phyloP scores from a whole-genome alignment of 2,113 vertebrate genomes.

The Crotalus viridis region DNA sequence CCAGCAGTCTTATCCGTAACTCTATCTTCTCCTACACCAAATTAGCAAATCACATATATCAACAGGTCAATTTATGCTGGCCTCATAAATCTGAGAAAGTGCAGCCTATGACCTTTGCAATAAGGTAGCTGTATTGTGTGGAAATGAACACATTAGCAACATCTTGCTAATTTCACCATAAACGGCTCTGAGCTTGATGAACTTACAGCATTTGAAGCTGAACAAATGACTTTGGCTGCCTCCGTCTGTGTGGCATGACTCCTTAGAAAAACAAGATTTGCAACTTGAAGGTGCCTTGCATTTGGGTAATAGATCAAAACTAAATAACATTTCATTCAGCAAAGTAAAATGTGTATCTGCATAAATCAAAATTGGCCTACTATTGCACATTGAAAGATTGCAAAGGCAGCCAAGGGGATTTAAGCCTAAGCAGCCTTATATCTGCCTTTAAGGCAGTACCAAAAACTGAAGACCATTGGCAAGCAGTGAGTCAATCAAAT shows the following conservation, averaged over 20 bases:
- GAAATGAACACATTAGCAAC: constrained; percentile 41
- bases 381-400: constrained; percentile 30
- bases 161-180: constrained; percentile 54
- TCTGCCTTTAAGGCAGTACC: background rate
- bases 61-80: constrained; percentile 42
- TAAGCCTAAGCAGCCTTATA: background rate
- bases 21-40: background rate
- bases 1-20: constrained; percentile 24
- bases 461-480: background rate
- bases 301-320: constrained; percentile 58
- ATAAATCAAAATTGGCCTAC: constrained; percentile 55
- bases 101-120: constrained; percentile 28
- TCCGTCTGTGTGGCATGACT: constrained; percentile 44
- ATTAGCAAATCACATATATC: constrained; percentile 37
- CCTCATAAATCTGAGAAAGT: constrained; percentile 42
- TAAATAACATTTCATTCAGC: constrained; percentile 57
- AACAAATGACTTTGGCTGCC: constrained; percentile 45
- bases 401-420: background rate
- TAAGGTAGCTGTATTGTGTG: constrained; percentile 24
- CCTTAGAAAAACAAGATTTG: constrained; percentile 56
- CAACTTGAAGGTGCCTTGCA: constrained; percentile 49
- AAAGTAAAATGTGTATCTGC: constrained; percentile 54
- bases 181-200: constrained; percentile 40
- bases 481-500: background rate
- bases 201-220: constrained; percentile 53